Base-by-base conservation (phyloP, 2,888 invertebrate genomes). In the Taphrorychus bicolor region DNA sequence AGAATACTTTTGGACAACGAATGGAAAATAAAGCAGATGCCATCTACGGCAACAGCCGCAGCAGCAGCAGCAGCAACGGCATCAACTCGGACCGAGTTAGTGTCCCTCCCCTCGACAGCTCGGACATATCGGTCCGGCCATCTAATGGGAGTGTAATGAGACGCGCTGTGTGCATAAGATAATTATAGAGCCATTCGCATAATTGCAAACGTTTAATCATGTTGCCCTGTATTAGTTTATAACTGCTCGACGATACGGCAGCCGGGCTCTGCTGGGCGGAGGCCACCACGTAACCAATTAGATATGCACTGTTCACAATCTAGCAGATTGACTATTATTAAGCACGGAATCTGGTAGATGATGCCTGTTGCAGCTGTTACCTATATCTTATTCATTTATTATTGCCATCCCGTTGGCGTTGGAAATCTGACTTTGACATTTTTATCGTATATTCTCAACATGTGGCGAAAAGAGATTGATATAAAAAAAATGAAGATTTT, bases 71-170 rank as follows among this genome's bases (percentile, higher is more conserved):
- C n/a, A n/a, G n/a, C n/a, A n/a, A n/a, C n/a, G n/a, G n/a, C n/a
- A n/a, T n/a, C n/a, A 18, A 24, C 42, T 51, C 51, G 59, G 42
- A 45, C 52, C 41, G 14, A 40, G 52, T 42, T 5, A 17, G 52
- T 58, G 61, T 63, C 59, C 67, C 53, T 49, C 62, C 62, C 62
- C 48, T 62, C 52, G 67, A 63, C 67, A 66, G 57, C 60, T 66
- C 57, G 45, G 64, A 66, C 66, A 62, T 70, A 70, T 70, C 70
- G 66, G 53, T 24, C 49, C 52, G 66, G 40, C 65, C 42, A 70
- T 70, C 70, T 70, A 70, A 70, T 70, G 67, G 70, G 63, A 59
- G 67, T 64, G 70, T 70, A 70, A 70, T 70, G 70, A 70, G 70
- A 64, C 61, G 60, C 63, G 65, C 64, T 70, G 70, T 70, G 70